Conservation (phyloP, 2,888 invertebrate species). For the Scaeva pyrastri region DNA sequence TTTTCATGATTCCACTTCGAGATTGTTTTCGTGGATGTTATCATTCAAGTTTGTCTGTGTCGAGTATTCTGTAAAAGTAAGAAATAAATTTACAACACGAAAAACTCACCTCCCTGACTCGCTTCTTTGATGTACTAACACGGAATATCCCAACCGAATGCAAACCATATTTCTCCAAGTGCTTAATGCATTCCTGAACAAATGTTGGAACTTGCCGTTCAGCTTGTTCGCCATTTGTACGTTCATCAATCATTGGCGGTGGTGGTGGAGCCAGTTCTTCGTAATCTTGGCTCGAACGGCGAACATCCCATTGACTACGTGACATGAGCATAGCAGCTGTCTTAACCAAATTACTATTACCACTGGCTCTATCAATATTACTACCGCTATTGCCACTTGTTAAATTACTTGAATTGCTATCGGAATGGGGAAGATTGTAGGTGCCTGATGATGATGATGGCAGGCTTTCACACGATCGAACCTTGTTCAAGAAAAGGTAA, state of each 20-base stretch:
- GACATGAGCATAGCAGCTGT: conserved; percentile 84
- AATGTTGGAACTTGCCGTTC: conserved; percentile 88
- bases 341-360: conserved; percentile 81
- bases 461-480: conserved; percentile 91
- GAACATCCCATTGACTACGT: conserved; percentile 85
- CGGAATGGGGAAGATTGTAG: conserved; percentile 53
- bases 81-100: not conserved
- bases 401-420: conserved; percentile 51
- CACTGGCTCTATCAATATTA: conserved; percentile 84
- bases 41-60: no score
- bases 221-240: conserved; percentile 73
- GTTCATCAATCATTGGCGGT: conserved; percentile 82
- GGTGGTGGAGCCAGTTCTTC: conserved; percentile 73
- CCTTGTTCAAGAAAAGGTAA: conserved; percentile 84
- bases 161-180: conserved; percentile 92
- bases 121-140: conserved; percentile 95
- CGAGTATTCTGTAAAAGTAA: no score
- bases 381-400: conserved; percentile 76
- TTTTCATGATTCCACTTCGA: no score
- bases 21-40: no score
- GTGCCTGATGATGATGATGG: conserved; percentile 83
- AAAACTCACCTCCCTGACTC: conserved; percentile 91
- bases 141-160: conserved; percentile 95
- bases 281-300: conserved; percentile 82
- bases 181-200: conserved; percentile 91